Conservation (phyloP, 1,140 invertebrate species). For the Brachionus rubens region DNA sequence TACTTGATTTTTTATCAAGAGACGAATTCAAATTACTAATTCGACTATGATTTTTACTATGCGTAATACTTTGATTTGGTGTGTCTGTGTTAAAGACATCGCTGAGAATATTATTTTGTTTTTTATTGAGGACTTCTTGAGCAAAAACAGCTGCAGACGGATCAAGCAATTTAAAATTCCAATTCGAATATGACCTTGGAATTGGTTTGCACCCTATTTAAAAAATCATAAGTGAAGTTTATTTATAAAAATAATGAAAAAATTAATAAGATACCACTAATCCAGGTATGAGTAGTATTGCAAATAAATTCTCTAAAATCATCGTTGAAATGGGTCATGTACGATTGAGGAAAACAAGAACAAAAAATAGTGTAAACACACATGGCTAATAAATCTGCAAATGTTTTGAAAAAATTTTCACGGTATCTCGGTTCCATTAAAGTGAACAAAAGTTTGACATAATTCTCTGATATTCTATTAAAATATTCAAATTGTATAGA, state of each 20-base stretch:
- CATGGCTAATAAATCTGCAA: conserved; percentile 11
- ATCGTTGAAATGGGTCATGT: conserved; percentile 21
- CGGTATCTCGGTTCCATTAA: not conserved
- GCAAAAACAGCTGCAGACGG: conserved; percentile 27
- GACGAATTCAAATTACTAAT: conserved; percentile 22
- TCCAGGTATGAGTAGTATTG: conserved; percentile 17
- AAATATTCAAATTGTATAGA: conserved; percentile 28
- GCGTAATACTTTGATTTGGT: not conserved
- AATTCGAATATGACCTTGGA: conserved; percentile 9
- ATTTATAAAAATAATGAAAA: not conserved
- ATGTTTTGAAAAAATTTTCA: conserved; percentile 25
- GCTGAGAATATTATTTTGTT: conserved; percentile 26
- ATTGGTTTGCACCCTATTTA: not conserved
- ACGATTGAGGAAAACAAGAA: conserved; percentile 26
- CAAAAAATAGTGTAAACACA: conserved; percentile 34
- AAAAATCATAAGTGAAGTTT: not conserved
- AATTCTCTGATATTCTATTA: conserved; percentile 23
- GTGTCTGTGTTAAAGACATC: not conserved
- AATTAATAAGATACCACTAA: conserved; percentile 2
- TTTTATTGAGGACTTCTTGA: conserved; percentile 17
- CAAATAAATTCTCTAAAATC: conserved; percentile 35
- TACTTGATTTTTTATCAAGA: not conserved
- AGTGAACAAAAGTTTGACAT: conserved; percentile 23
- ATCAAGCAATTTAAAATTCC: conserved; percentile 24
- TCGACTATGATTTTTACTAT: conserved; percentile 29